Percentiles rank a stretch among this genome's conserved stretches.
Conservation (phyloP, 2,888 invertebrate genomes). For the Drosophila atripex region DNA sequence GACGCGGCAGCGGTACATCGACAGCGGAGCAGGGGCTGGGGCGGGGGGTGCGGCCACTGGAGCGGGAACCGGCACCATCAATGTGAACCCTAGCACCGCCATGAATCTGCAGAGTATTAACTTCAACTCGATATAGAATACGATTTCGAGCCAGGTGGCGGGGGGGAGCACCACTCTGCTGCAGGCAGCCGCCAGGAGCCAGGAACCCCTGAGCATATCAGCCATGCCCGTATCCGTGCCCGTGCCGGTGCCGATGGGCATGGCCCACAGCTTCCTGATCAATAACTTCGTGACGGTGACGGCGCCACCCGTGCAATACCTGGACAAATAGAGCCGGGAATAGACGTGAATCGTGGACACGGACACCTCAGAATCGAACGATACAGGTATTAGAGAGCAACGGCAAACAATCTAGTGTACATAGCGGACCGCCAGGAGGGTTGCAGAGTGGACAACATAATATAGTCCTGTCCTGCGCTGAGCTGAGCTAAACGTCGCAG, state of each 20-base stretch:
- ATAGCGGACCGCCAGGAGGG: constrained; percentile 35
- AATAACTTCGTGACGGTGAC: constrained; percentile 77
- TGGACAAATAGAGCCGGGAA: constrained; percentile 58
- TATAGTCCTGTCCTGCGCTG: constrained; percentile 25
- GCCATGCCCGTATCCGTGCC: constrained; percentile 60
- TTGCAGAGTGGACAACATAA: constrained; percentile 30
- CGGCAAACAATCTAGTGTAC: constrained; percentile 65
- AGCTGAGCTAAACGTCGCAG: constrained; percentile 45
- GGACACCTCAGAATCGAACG: constrained; percentile 27
- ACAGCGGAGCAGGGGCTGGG: constrained; percentile 74
- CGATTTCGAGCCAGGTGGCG: constrained; percentile 74
- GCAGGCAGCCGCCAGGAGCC: constrained; percentile 65
- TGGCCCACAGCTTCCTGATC: constrained; percentile 73
- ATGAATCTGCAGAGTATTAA: constrained; percentile 90
- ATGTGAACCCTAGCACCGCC: constrained; percentile 86
- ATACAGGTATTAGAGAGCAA: constrained; percentile 72
- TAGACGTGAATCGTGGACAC: background rate
- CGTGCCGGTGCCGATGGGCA: constrained; percentile 59
- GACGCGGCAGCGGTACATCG: constrained; percentile 84
- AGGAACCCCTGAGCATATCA: constrained; percentile 72
- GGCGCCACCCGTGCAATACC: constrained; percentile 68
- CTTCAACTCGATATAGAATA: constrained; percentile 90
- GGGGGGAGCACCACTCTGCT: constrained; percentile 53
- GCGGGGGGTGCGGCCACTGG: constrained; percentile 62
- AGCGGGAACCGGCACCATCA: constrained; percentile 82